Base-by-base conservation (phyloP, 1,140 invertebrate genomes). In the Pseudomyrmex cubaensis region DNA sequence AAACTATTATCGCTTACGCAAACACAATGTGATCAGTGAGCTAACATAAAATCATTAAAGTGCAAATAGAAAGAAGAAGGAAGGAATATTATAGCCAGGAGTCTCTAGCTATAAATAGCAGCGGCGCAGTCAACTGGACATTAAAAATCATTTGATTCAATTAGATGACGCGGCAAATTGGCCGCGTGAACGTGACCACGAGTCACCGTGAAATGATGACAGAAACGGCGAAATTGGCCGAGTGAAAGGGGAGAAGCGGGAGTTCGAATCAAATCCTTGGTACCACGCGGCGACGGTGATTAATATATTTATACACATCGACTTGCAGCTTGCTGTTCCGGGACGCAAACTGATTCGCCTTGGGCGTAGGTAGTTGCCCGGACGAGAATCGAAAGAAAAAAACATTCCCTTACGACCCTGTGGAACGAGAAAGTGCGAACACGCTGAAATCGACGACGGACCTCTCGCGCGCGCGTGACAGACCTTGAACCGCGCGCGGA, bases 401-500 rank as follows among this genome's bases (percentile, higher is more conserved):
- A 9, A n/a, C 61, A 50, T 12, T 22, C 62, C 15, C 17, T 17
- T 9, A 10, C 48, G 3, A 66, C 8, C 25, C 50, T 10, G 74
- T 5, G 15, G 1, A 12, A 69, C 22, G 63, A 57, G 48, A 64
- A 44, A 56, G 12, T 44, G 50, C 25, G 57, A 59, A 46, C 10
- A n/a, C 13, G 44, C 20, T 48, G 61, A 70, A 70, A 70, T 48
- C 35, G 25, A 25, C 12, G 76, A 69, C 35, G 10, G 12, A 10
- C n/a, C 15, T 7, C 54, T 70, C 35, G n/a, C 5, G 4, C 35
- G 61, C 22, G 10, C n/a, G 9, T 5, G 52, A 54, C 50, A 5
- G 76, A 70, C 66, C 76, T 72, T 80, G 76, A 80, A 80, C 66
- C 44, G 52, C 54, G 52, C 54, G 66, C 46, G 15, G 46, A 70